Conservation (phyloP, 2,888 invertebrate genomes). For the Ditula angustiorana region DNA sequence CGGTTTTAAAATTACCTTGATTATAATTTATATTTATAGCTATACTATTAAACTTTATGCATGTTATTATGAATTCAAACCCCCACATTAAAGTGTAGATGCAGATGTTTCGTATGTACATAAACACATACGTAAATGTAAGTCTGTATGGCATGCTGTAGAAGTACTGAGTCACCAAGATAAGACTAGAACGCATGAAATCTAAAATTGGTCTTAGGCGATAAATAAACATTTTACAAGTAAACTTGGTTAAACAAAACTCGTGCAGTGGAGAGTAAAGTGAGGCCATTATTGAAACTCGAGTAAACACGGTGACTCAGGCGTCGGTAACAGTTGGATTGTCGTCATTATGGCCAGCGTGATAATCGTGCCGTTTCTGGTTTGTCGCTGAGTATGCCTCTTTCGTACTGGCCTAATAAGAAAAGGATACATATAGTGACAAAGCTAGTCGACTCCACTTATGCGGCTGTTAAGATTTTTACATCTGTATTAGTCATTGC, state of each 20-base stretch:
- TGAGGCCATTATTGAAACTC: background rate
- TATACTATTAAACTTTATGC: background rate
- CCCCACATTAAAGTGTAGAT: conserved; percentile 41
- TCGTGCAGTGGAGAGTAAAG: background rate
- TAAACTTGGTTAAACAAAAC: too few species aligned
- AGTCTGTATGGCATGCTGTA: conserved; percentile 35
- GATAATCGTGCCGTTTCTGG: background rate
- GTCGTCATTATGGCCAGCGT: background rate
- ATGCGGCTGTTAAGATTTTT: background rate
- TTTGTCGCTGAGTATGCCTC: background rate
- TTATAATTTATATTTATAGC: background rate
- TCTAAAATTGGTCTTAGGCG: conserved; percentile 1
- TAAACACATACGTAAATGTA: conserved; percentile 45
- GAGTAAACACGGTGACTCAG: conserved; percentile 5
- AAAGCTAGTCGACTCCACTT: background rate
- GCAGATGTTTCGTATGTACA: conserved; percentile 52
- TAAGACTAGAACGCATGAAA: background rate
- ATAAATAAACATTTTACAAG: background rate
- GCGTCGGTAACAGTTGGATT: background rate
- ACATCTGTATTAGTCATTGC: too few species aligned
- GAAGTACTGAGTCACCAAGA: conserved; percentile 17
- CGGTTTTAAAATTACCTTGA: background rate
- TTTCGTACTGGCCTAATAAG: background rate
- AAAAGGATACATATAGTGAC: background rate
- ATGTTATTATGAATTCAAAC: conserved; percentile 5